These are phyloP conservation scores for Gastracanthus pulcherrimus DNA, from an alignment of 2,888 invertebrate species.

Conservation along the genomic window DNA sequence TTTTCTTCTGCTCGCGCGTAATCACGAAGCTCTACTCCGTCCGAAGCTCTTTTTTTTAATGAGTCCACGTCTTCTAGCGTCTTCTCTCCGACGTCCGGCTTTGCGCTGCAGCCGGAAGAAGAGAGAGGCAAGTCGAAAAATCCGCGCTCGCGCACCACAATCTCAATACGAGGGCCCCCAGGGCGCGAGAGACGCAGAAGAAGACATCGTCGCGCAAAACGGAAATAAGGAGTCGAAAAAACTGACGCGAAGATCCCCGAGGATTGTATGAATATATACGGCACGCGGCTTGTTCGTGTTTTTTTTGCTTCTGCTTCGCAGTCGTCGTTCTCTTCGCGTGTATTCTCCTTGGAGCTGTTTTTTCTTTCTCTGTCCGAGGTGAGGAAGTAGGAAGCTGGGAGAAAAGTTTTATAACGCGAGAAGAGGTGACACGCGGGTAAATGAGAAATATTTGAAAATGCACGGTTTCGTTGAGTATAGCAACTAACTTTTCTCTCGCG, in stretches of 20 bases:
- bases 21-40: slow-evolving; percentile 68
- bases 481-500: too few relatives aligned
- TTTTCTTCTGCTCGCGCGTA: slow-evolving; percentile 63
- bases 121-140: slow-evolving; percentile 14
- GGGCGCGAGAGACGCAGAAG: slow-evolving; percentile 30
- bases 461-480: background rate
- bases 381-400: background rate
- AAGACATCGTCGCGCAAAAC: slow-evolving; percentile 37
- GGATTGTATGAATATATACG: slow-evolving; percentile 37
- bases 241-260: slow-evolving; percentile 49
- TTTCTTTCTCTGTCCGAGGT: slow-evolving; percentile 7
- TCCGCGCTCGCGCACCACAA: background rate
- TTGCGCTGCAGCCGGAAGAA: slow-evolving; percentile 11
- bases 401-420: slow-evolving; percentile 42
- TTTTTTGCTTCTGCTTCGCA: background rate
- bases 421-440: too few relatives aligned
- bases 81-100: slow-evolving; percentile 17
- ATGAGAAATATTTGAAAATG: slow-evolving; percentile 31
- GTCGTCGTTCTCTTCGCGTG: slow-evolving; percentile 11
- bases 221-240: slow-evolving; percentile 58
- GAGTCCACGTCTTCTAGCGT: slow-evolving; percentile 62
- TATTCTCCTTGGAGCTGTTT: slow-evolving; percentile 23
- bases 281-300: background rate
- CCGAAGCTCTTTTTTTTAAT: slow-evolving; percentile 69
- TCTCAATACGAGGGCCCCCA: slow-evolving; percentile 43